phyloP scores from a whole-genome alignment of 2,797 vertebrate genomes.

The Scolopax rusticola region DNA sequence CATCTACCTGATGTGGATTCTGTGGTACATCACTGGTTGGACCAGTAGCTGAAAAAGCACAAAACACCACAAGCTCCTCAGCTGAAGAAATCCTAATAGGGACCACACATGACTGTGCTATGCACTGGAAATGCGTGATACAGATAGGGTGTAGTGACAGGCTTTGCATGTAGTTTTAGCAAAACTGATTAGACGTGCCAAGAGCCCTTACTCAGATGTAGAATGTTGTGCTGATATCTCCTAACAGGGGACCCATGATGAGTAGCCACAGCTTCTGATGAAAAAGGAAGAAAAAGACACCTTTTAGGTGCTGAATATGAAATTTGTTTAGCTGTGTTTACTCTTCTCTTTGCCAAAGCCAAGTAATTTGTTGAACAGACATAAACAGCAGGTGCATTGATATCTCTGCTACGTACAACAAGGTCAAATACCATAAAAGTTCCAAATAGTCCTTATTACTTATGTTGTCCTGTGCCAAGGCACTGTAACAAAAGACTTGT shows the following conservation, averaged over 20 bases:
- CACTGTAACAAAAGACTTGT: background rate
- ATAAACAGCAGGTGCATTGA: constrained; percentile 21
- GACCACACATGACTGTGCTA: too few species aligned
- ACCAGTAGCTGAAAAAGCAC: background rate
- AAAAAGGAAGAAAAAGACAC: background rate
- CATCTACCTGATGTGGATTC: background rate
- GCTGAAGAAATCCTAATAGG: background rate
- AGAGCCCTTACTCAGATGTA: background rate
- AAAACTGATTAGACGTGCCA: background rate
- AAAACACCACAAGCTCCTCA: background rate
- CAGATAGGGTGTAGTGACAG: background rate
- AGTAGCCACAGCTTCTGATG: background rate
- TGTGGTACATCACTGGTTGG: background rate
- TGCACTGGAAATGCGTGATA: background rate
- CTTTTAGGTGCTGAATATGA: background rate
- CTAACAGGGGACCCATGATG: background rate
- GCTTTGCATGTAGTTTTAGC: background rate
- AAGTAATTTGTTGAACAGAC: background rate
- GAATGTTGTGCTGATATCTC: background rate
- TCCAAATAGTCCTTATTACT: background rate
- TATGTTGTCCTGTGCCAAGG: background rate
- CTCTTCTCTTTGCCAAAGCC: background rate
- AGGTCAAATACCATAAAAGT: constrained; percentile 6
- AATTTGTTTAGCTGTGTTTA: constrained; percentile 1
- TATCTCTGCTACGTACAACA: background rate